Percentiles rank a stretch among this genome's conserved stretches.
Evolutionary conservation across 2,888 invertebrate genomes (phyloP).

Genomic region (Sesamia inferens): DNA sequence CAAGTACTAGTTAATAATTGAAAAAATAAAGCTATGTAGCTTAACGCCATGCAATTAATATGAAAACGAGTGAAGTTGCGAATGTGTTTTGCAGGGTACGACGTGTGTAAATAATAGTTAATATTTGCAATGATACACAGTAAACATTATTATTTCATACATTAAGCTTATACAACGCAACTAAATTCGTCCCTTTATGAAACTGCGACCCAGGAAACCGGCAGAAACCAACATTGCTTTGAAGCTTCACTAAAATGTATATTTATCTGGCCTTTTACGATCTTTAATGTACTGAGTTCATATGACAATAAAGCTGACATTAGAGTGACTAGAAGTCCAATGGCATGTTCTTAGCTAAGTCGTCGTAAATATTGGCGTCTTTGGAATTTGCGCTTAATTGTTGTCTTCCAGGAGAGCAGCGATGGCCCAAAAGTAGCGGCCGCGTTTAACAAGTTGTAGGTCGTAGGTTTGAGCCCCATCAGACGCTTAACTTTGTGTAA

Average conservation of each 20-base stretch:
- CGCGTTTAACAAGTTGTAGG: no score
- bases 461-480: no score
- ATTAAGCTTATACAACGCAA: constrained; percentile 45
- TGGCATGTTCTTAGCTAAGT: background rate
- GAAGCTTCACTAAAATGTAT: constrained; percentile 35
- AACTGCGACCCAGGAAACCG: constrained; percentile 25
- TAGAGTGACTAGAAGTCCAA: background rate
- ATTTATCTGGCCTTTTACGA: constrained; percentile 41
- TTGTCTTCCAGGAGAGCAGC: background rate
- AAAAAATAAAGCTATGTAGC: no score
- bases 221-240: constrained; percentile 40
- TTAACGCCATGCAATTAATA: no score
- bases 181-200: constrained; percentile 36
- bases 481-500: no score
- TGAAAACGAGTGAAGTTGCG: background rate
- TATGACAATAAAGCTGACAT: constrained; percentile 22
- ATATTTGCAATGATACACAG: background rate
- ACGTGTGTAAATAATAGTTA: background rate
- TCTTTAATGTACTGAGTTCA: constrained; percentile 10
- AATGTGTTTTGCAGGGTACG: background rate
- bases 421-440: no score
- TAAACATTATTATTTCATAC: background rate
- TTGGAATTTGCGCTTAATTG: constrained; percentile 8
- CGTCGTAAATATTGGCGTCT: background rate
- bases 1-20: no score